Evolutionary conservation across 2,113 vertebrate genomes (phyloP), one percentile per base, ranked within the genome.

Genomic region (Oryzias melastigma): DNA sequence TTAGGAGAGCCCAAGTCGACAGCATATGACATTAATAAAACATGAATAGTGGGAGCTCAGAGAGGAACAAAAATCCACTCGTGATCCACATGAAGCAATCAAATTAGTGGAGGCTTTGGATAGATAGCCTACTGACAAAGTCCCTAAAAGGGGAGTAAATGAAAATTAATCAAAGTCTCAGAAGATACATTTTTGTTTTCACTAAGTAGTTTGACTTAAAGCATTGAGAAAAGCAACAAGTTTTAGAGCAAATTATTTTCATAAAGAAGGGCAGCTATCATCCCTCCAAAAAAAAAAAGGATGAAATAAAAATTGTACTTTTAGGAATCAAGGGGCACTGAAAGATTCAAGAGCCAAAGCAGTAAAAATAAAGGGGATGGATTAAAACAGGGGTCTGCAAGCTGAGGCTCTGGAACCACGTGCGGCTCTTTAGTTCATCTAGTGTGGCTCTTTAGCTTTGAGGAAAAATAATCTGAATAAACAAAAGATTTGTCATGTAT

Each of bases 21-120:
- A 85, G 80, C 82, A 83, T 78, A 80, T 80, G 88, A 87, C 71
- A 87, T 90, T 89, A 92, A 90, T 93, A 91, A 91, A 90, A 90
- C 87, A 89, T 90, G 88, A 91, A 81, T 14, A 50, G 74, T 47
- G 41, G 64, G 18, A 48, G 65, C 59, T 68, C 53, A 57, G 60
- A 58, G 75, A 72, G 72, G 67, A 62, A 67, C 65, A 25, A 67
- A 83, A 77, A 79, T 84, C 71, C 62, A 76, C 79, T 73, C 46
- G 61, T 16, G 62, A 79, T 77, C 72, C 68, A 71, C 69, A 68
- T 59, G 52, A 81, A 85, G 78, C 20, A 35, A 68, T 81, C 50
- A 69, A 77, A 85, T 81, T 80, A 85, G 75, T 77, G 69, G 68
- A 58, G 71, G 66, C 65, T 65, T 73, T 65, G 45, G 56, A 56